Base-by-base conservation (phyloP, 2,888 invertebrate species). In the Pristionchus mayeri region DNA sequence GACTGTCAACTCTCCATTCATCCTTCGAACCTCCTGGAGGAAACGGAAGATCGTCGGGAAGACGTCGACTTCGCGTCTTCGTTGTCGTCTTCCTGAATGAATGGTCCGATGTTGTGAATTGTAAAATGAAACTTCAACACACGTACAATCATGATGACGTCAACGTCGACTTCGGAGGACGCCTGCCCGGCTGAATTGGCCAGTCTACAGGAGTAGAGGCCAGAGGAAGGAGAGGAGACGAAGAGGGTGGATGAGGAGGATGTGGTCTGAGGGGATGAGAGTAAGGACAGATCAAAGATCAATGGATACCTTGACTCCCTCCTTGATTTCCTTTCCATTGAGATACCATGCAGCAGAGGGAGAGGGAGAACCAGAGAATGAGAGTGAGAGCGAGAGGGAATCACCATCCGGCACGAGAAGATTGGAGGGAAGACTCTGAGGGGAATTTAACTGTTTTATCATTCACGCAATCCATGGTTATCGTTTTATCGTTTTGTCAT, bases 121-220 rank as follows among this genome's bases (percentile, higher is more conserved):
- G 7, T 44, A 44, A 44, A 44, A 44, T 13, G 21, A 24, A 57
- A 24, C 57, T 4, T 30, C 3, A 27, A 27, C 4, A 27, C n/a
- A 50, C 78, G 2, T 34, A 37, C 60, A 7, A 24, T 75, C 57
- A 52, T 76, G 82, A 57, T 50, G 48, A 85, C 83, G 27, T 76
- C 52, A 18, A 85, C 76, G 44, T 30, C 37, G 63, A 44, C 57
- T 34, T 83, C 57, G n/a, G 34, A 82, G 9, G 54, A 91, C 7
- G 92, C 90, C 9, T 91, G 90, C 7, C 93, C 94, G 9, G 92
- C 93, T 24, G 90, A 90, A 88, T 94, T 94, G 85, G 93, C 91
- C 16, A 93, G 93, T 57, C 90, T 87, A 87, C 93, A 93, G 0
- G 93, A 92, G 88, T 93, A 94, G 50, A 93, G 91, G n/a, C 93